Conservation (phyloP, 2,888 invertebrate species). For the Metallyticus violacea region DNA sequence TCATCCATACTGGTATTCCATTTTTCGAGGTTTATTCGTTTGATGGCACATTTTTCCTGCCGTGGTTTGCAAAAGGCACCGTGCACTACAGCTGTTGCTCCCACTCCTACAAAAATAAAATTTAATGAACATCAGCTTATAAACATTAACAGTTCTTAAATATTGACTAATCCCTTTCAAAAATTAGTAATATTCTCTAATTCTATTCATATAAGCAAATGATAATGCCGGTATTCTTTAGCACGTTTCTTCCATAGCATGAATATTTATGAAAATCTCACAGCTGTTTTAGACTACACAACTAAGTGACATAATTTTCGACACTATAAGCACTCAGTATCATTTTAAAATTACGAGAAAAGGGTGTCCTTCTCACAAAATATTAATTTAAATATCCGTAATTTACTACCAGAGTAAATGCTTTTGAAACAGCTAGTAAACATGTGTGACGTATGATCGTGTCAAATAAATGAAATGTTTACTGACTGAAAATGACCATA, state of each 20-base stretch:
- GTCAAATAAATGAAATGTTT: background rate
- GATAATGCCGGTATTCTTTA: background rate
- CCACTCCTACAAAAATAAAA: slow-evolving; percentile 65
- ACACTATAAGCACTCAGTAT: background rate
- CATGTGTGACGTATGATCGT: background rate
- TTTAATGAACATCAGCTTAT: background rate
- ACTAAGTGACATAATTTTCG: background rate
- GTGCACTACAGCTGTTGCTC: slow-evolving; percentile 94
- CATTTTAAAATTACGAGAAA: background rate
- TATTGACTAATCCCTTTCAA: too few relatives aligned
- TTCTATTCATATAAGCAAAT: background rate
- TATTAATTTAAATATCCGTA: background rate
- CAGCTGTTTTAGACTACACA: background rate
- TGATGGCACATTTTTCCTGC: slow-evolving; percentile 95
- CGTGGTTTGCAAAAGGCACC: slow-evolving; percentile 88
- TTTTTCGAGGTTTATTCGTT: slow-evolving; percentile 97
- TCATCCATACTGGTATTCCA: slow-evolving; percentile 99
- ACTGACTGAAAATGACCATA: background rate
- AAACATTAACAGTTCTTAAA: too few relatives aligned
- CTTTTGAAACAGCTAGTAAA: background rate
- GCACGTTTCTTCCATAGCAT: background rate
- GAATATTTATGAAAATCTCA: too few relatives aligned
- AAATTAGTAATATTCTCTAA: background rate
- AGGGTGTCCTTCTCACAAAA: background rate
- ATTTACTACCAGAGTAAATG: background rate